Evolutionary conservation across 2,113 vertebrate species (phyloP), one percentile per base, ranked within the genome.

Genomic region (Erinaceus europaeus): DNA sequence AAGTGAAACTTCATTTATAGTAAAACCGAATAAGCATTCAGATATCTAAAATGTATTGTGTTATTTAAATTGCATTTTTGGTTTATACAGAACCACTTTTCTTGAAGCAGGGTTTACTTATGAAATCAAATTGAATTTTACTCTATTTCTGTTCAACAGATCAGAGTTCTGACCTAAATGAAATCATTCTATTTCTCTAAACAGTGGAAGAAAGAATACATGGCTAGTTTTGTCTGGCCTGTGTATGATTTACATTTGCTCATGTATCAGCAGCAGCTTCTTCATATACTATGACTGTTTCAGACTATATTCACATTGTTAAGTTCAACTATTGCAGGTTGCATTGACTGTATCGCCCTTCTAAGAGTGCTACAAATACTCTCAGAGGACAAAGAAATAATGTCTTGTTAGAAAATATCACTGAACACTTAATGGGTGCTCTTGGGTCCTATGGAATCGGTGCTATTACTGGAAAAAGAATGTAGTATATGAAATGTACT

Each of bases 41-140:
- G 83, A 86, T 80, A 84, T 68, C 85, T 90, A 73, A 94, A 93
- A 90, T 89, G 52, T 48, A 91, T 69, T 94, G 78, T 86, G 78
- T 74, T 91, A 89, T 91, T 89, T 90, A 92, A 95, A 94, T 94
- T 93, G 86, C 81, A 83, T 92, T 95, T 94, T 93, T 86, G 48
- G 52, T 94, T 94, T 93, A 69, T 92, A 81, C 71, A 75, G 85
- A 94, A 42, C 25, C 67, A 65, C 82, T 88, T 92, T 90, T 75
- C 75, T 92, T 93, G 64, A 75, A 94, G 73, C 57, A 46, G 46
- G 23, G 36, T 88, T 94, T 83, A 67, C 89, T 94, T 93, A 87
- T 88, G 48, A 94, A 94, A 94, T 90, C 69, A 90, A 92, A 93
- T 94, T 94, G 90, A 79, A 86, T 88, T 90, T 42, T 65, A 77